Percentiles rank a stretch among this genome's conserved stretches.
These are phyloP conservation scores for Pseudomyrmex dendroicus DNA, from an alignment of 1,140 invertebrate species.

Conservation along the genomic window DNA sequence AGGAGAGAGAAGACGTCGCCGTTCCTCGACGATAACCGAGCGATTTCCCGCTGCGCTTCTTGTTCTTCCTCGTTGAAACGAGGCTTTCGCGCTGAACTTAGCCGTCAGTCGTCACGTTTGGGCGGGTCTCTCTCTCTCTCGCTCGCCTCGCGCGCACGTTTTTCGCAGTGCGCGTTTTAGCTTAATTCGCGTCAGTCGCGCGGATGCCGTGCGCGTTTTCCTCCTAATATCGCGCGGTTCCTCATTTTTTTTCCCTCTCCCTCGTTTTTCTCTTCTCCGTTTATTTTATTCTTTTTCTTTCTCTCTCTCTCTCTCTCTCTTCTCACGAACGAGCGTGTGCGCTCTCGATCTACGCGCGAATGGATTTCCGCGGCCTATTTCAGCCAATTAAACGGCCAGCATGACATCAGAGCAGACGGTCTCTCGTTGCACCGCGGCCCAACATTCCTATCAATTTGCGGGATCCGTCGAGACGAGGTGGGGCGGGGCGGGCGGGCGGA, in stretches of 20 bases:
- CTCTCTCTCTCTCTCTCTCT: conserved; percentile 8
- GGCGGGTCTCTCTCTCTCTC: conserved; percentile 58
- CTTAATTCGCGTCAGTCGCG: neutral
- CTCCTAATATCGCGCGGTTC: neutral
- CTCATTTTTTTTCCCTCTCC: neutral
- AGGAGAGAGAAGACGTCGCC: neutral
- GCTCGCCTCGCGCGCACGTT: conserved; percentile 7
- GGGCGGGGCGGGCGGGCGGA: conserved; percentile 42
- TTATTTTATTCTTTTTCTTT: neutral
- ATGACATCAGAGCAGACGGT: conserved; percentile 78
- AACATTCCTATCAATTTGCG: conserved; percentile 79
- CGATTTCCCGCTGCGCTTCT: conserved; percentile 29
- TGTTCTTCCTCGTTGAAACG: neutral
- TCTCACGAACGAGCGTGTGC: neutral
- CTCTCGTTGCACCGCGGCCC: conserved; percentile 68
- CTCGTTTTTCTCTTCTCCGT: neutral
- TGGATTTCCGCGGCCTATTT: conserved; percentile 78
- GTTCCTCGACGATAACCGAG: conserved; percentile 35
- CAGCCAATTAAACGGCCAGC: conserved; percentile 79
- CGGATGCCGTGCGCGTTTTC: conserved; percentile 1
- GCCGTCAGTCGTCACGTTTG: conserved; percentile 33
- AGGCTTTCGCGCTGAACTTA: conserved; percentile 44
- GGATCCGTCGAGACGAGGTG: conserved; percentile 5
- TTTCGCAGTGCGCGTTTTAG: conserved; percentile 37
- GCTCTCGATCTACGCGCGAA: conserved; percentile 66